Conservation (phyloP, 1,140 invertebrate species). For the Zaprionus ornatus region DNA sequence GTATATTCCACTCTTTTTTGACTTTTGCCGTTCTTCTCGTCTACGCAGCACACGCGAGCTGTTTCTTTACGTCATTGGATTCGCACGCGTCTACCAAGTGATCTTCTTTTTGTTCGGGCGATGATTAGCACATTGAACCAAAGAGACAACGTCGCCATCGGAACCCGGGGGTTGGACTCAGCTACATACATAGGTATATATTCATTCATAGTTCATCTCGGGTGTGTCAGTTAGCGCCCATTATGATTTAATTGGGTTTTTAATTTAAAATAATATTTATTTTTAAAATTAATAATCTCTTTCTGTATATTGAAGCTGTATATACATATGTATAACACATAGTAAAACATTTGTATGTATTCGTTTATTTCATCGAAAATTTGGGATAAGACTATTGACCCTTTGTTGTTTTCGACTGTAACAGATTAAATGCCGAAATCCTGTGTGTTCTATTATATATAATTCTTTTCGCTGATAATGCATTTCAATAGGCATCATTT, state of each 20-base stretch:
- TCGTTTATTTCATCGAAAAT: neutral
- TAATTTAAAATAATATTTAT: constrained; percentile 22
- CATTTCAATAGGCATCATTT: constrained; percentile 13
- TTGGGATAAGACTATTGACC: constrained; percentile 12
- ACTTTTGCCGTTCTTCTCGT: constrained; percentile 18
- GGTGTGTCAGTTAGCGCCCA: neutral
- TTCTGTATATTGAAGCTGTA: neutral
- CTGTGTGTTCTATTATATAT: constrained; percentile 7
- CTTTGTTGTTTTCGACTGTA: constrained; percentile 20
- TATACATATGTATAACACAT: too few species aligned
- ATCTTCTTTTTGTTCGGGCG: constrained; percentile 60
- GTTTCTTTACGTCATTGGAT: constrained; percentile 66
- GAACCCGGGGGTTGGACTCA: constrained; percentile 13
- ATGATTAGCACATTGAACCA: constrained; percentile 67
- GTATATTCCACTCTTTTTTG: constrained; percentile 36
- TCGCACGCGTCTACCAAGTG: constrained; percentile 71
- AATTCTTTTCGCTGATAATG: constrained; percentile 28
- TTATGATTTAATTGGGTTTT: constrained; percentile 29
- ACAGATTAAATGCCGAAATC: constrained; percentile 16
- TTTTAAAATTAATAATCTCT: constrained; percentile 20
- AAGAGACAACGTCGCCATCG: constrained; percentile 10
- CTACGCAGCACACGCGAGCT: constrained; percentile 50
- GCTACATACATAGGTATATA: constrained; percentile 9
- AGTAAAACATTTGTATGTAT: too few species aligned
- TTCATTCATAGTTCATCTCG: constrained; percentile 25